Evolutionary conservation across 1,140 invertebrate genomes (phyloP), one percentile per base, ranked within the genome.

Genomic region (Ephestia elutella): DNA sequence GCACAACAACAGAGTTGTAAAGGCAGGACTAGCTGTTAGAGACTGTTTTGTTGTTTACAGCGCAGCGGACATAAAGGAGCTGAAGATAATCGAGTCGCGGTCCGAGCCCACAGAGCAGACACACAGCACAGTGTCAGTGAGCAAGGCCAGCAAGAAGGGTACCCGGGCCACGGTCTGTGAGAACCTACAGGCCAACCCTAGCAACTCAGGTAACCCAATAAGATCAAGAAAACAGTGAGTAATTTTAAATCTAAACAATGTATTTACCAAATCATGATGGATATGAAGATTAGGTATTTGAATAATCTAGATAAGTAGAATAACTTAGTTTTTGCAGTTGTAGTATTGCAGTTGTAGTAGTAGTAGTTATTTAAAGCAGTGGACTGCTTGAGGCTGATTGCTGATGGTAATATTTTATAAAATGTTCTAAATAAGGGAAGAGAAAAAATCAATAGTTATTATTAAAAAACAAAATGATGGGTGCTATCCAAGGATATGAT

Each of bases 121-220:
- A 0, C 89, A 89, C 68, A 90, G 87, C 59, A 90, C 86, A 1
- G 83, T 89, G 15, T 75, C 85, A 9, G 78, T 89, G 0, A 70
- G 75, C 5, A 89, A 84, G 59, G 65, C 38, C 5, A 66, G 62
- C 10, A 89, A 86, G 59, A 87, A 86, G 55, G 63, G 54, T 0
- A 75, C 78, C 25, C 66, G 75, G 20, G 77, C 82, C 7, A 86
- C 85, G 0, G 85, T 87, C 0, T 85, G 80, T 63, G 85, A 87
- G 61, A 85, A 75, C 48, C 59, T 87, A 35, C 82, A 86, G 57
- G 80, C 82, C 10, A 83, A 77, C 59, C 78, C 80, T 4, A 68
- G 79, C 3, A 77, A 70, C 60, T 65, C 75, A 51, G 66, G 75
- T 80, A 63, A 28, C 9, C n/a, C 30, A 50, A 19, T 28, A 13